Percentiles rank a stretch among this genome's conserved stretches.
Conservation (phyloP, 2,888 invertebrate genomes). For the Drosophila melanocephala region DNA sequence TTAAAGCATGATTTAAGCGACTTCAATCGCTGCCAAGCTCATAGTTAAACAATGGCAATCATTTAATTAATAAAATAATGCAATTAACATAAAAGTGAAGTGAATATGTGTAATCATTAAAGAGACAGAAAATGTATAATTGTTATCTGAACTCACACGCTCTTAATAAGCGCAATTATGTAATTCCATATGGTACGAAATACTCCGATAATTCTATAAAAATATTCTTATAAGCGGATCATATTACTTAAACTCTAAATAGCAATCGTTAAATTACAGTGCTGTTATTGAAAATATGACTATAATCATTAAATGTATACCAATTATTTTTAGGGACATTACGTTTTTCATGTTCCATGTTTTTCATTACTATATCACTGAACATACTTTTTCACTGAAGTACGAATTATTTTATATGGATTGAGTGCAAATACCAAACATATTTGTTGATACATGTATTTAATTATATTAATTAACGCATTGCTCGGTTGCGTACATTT, state of each 20-base stretch:
- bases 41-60: conserved; percentile 19
- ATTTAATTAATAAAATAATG: conserved; percentile 22
- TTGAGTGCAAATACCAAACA: neutral
- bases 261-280: neutral
- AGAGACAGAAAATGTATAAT: conserved; percentile 2
- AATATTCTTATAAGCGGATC: conserved; percentile 16
- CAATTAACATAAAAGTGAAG: conserved; percentile 13
- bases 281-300: neutral
- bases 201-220: conserved; percentile 16
- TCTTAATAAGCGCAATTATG: neutral
- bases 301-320: neutral
- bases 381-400: neutral
- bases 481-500: neutral
- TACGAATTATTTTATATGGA: neutral
- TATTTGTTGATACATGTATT: neutral
- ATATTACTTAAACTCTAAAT: neutral
- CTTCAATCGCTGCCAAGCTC: conserved; percentile 1
- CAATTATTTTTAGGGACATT: neutral
- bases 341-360: neutral
- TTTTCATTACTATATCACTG: neutral
- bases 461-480: conserved; percentile 3
- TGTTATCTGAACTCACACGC: conserved; percentile 4
- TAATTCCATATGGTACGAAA: neutral
- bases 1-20: conserved; percentile 23
- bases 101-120: neutral